These are phyloP conservation scores for Conus betulinus DNA, from an alignment of 1,140 invertebrate genomes.

Conservation along the genomic window DNA sequence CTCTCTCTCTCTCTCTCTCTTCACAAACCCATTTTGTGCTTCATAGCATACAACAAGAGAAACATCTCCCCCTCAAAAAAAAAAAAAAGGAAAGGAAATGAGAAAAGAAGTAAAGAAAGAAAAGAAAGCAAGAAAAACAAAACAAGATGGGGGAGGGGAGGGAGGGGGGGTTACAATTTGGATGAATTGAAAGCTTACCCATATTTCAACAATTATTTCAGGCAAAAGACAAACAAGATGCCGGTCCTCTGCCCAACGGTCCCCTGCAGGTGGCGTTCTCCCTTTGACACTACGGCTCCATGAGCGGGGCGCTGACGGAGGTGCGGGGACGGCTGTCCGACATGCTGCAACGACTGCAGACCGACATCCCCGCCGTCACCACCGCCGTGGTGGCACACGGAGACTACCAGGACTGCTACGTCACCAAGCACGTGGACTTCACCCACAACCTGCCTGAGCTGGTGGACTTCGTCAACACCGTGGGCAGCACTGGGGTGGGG, in stretches of 20 bases:
- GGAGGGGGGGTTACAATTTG: too few relatives aligned
- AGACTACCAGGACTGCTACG: conserved; percentile 67
- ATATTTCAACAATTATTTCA: too few relatives aligned
- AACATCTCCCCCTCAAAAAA: too few relatives aligned
- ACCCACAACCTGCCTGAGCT: conserved; percentile 59
- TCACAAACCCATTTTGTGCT: too few relatives aligned
- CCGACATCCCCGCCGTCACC: conserved; percentile 62
- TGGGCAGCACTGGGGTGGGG: conserved; percentile 63
- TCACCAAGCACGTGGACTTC: conserved; percentile 67
- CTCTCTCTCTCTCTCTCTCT: too few relatives aligned
- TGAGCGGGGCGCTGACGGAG: conserved; percentile 55
- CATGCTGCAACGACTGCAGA: conserved; percentile 63
- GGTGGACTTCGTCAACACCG: conserved; percentile 61
- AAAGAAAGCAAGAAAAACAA: too few relatives aligned
- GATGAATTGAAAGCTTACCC: too few relatives aligned
- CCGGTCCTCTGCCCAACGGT: conserved; percentile 34
- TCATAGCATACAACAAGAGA: too few relatives aligned
- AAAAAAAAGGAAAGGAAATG: too few relatives aligned
- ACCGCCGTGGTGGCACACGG: conserved; percentile 64
- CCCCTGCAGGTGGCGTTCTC: conserved; percentile 66
- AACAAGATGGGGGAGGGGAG: too few relatives aligned
- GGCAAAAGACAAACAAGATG: too few relatives aligned
- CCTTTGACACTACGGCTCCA: conserved; percentile 69
- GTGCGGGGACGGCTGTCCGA: conserved; percentile 58
- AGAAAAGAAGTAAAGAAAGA: too few relatives aligned